Evolutionary conservation across 2,797 vertebrate species (phyloP), one percentile per base, ranked within the genome.

Genomic region (Eulemur rubriventer): DNA sequence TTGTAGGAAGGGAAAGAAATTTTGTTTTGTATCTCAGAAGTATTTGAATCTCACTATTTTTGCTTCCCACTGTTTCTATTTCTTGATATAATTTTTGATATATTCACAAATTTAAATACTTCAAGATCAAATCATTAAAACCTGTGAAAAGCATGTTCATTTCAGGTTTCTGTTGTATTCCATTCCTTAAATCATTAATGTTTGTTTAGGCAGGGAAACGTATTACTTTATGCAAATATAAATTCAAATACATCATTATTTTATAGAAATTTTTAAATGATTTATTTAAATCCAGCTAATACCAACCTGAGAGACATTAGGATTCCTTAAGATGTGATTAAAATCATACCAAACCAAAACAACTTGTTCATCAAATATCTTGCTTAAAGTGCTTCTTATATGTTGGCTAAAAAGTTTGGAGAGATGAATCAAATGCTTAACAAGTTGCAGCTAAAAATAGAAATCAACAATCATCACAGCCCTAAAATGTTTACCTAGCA

Each of bases 221-320:
- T 38, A 18, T 83, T 69, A 65, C 81, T 94, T 63, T 63, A 82
- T 73, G 85, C 76, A 96, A 90, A 92, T 22, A 75, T 28, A 87
- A 41, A 59, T 48, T 67, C 41, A 96, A 97, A 96, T 83, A 46
- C 41, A 24, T 75, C 33, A 92, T 95, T 95, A 92, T 96, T 95
- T 24, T 2, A 35, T 48, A 59, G 43, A 91, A 91, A 83, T 28
- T 26, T 33, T 97, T 96, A 95, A 84, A 43, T 50, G 38, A 88
- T 89, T 35, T 85, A 89, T 93, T 69, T 97, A 97, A 90, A 95
- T 97, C 75, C 81, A 97, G 59, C 75, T 97, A 97, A 97, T 98
- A 93, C 95, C 97, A 52, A 98, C 73, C 90, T 96, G 70, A 84
- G 96, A 98, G 94, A 97, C 79, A 78, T 94, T 97, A 98, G 16